These are phyloP conservation scores for Nothocercus julius DNA, from an alignment of 2,113 vertebrate genomes.

Conservation along the genomic window DNA sequence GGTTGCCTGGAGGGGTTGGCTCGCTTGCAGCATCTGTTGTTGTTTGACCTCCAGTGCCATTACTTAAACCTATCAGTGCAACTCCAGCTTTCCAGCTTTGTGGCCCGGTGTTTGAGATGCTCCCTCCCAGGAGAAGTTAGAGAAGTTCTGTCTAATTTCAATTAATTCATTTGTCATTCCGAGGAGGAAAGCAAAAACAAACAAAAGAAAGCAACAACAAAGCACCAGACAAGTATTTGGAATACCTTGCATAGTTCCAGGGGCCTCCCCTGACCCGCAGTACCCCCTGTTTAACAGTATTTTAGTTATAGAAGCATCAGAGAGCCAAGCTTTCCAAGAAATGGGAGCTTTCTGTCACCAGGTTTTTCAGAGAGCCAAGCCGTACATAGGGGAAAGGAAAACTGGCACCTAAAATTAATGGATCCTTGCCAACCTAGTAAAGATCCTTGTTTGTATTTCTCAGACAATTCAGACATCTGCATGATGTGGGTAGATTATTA, in stretches of 20 bases:
- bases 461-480: slow-evolving; percentile 66
- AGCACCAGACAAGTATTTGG: neutral
- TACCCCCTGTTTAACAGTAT: neutral
- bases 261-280: slow-evolving; percentile 54
- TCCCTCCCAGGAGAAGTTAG: neutral
- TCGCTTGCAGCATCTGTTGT: neutral
- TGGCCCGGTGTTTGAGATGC: neutral
- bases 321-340: slow-evolving; percentile 39
- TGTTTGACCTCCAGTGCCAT: neutral
- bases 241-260: slow-evolving; percentile 23
- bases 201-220: slow-evolving; percentile 11
- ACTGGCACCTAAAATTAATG: slow-evolving; percentile 57
- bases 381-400: slow-evolving; percentile 38
- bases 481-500: slow-evolving; percentile 59
- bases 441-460: slow-evolving; percentile 67
- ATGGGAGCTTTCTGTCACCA: slow-evolving; percentile 22
- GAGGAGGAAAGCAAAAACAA: slow-evolving; percentile 49
- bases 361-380: slow-evolving; percentile 21
- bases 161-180: slow-evolving; percentile 15
- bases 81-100: neutral
- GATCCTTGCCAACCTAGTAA: slow-evolving; percentile 43
- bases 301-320: slow-evolving; percentile 37
- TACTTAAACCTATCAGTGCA: neutral
- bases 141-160: neutral
- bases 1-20: neutral